Evolutionary conservation across 2,888 invertebrate species (phyloP).

Genomic region (Tachina grossa): DNA sequence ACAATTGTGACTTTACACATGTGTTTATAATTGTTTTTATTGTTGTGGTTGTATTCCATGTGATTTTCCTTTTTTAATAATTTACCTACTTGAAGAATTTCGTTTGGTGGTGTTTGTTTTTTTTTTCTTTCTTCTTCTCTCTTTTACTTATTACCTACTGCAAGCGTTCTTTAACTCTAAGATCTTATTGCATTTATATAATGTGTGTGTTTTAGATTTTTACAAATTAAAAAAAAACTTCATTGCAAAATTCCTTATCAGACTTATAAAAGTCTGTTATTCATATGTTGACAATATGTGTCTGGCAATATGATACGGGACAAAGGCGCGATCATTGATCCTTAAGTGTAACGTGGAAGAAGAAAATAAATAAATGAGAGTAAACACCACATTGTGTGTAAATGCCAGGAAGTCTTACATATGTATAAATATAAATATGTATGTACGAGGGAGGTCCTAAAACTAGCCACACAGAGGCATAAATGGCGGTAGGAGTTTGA

Average conservation of each 20-base stretch:
- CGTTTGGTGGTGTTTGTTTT: slow-evolving; percentile 35
- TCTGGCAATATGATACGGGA: background rate
- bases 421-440: too few species aligned
- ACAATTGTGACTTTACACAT: slow-evolving; percentile 27
- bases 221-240: slow-evolving; percentile 74
- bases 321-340: slow-evolving; percentile 68
- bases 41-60: slow-evolving; percentile 6
- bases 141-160: slow-evolving; percentile 47
- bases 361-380: background rate
- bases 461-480: too few species aligned
- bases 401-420: background rate
- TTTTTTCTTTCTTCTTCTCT: background rate
- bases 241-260: slow-evolving; percentile 72
- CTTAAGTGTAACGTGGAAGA: slow-evolving; percentile 46
- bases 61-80: slow-evolving; percentile 25
- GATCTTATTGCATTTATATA: background rate
- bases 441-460: too few species aligned
- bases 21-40: slow-evolving; percentile 27
- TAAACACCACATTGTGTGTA: background rate
- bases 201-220: background rate
- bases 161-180: slow-evolving; percentile 72
- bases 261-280: slow-evolving; percentile 73
- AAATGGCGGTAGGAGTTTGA: too few species aligned
- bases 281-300: slow-evolving; percentile 81
- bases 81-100: slow-evolving; percentile 72